Evolutionary conservation across 2,888 invertebrate genomes (phyloP), one percentile per base, ranked within the genome.

Genomic region (Zootermopsis nevadensis): DNA sequence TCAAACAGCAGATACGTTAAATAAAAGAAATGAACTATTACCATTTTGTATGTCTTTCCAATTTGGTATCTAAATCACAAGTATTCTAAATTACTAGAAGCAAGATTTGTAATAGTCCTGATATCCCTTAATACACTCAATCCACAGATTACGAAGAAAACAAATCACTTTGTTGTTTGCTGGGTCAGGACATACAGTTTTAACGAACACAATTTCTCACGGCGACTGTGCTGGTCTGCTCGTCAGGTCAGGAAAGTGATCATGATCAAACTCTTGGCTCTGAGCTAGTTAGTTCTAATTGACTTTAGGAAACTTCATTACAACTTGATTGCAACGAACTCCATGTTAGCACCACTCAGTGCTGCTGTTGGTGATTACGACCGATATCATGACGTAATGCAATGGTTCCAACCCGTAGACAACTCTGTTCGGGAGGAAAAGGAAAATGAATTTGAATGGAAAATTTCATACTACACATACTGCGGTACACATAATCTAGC

Each of bases 271-370:
- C 60, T 60, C 60, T 79, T 79, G 79, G 79, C 60, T 79, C 27
- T 79, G 60, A 60, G 79, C 79, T 60, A 79, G 79, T 79, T 79
- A 79, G 66, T n/a, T 66, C n/a, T 79, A 79, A 79, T 79, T 79
- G 60, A 66, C 79, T 79, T 79, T 60, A 38, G 60, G 79, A 79
- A 79, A 79, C 79, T 79, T 79, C 79, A 79, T 79, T 79, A 79
- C 66, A 66, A 79, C 60, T 66, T 79, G 79, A 79, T 79, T 79
- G 79, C 66, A 66, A 38, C 55, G 35, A 27, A 27, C 60, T 4
- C 60, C 60, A 3, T 6, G 48, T 48, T 48, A 48, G 15, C 19
- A 15, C 1, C 19, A 15, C 38, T 19, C 48, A 48, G 19, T 2
- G 60, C 60, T 60, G n/a, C n/a, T 27, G 79, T 31, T 66, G 66